Percentiles rank a stretch among this genome's conserved stretches.
These are phyloP conservation scores for Monoplex corrugatus DNA, from an alignment of 2,888 invertebrate species.

Conservation along the genomic window DNA sequence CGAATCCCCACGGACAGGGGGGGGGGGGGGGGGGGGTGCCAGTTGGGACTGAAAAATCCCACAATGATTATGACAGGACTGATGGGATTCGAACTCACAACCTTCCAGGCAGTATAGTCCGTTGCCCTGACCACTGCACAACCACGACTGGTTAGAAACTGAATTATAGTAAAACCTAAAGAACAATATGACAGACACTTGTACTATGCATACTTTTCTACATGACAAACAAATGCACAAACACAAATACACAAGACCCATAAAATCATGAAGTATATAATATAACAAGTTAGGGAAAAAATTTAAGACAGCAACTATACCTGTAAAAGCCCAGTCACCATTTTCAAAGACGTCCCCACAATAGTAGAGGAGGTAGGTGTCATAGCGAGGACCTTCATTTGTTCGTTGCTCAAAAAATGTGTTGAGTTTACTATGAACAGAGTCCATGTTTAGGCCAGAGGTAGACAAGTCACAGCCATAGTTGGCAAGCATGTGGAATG, in stretches of 20 bases:
- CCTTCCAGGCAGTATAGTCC: no score
- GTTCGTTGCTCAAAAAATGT: slow-evolving; percentile 78
- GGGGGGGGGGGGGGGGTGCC: neutral
- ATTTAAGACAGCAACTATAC: slow-evolving; percentile 66
- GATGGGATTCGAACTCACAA: no score
- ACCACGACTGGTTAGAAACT: no score
- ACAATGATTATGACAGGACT: no score
- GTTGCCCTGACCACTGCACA: no score
- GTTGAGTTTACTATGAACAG: slow-evolving; percentile 73
- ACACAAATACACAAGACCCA: neutral
- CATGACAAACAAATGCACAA: neutral
- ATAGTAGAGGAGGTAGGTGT: slow-evolving; percentile 81
- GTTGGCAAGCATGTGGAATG: slow-evolving; percentile 79
- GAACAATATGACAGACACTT: neutral
- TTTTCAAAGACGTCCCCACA: slow-evolving; percentile 79
- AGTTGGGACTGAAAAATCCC: no score
- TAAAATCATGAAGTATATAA: neutral
- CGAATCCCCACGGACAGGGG: neutral
- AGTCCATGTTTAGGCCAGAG: slow-evolving; percentile 75
- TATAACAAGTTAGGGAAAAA: neutral
- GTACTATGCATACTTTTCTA: no score
- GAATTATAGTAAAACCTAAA: neutral
- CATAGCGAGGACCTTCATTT: slow-evolving; percentile 79
- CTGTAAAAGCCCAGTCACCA: slow-evolving; percentile 81
- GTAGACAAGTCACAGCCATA: slow-evolving; percentile 80